Conservation (phyloP, 2,888 invertebrate genomes). For the Campopleginae sp. region DNA sequence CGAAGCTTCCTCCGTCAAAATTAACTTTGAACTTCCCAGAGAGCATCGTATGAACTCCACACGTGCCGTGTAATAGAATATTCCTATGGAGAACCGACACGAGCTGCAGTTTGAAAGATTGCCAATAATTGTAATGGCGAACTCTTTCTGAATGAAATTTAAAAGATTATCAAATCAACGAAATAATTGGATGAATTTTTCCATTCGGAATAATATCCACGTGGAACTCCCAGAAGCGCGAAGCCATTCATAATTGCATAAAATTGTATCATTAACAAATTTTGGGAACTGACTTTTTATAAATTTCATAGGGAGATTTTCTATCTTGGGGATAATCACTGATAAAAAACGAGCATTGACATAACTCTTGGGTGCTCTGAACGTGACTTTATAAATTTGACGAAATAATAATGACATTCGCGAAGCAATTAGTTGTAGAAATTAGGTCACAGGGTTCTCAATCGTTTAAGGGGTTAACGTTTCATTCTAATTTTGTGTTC, state of each 20-base stretch:
- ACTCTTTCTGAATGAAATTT: not conserved
- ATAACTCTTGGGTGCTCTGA: not conserved
- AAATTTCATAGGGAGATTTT: not conserved
- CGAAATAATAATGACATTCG: not conserved
- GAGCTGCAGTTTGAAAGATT: not conserved
- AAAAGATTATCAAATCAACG: not conserved
- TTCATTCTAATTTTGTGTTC: not conserved
- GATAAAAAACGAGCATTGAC: not conserved
- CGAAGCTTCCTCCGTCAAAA: not conserved
- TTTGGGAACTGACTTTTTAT: not conserved
- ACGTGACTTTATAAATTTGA: not conserved
- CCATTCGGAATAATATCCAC: not conserved
- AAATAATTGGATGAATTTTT: not conserved
- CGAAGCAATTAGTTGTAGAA: not conserved
- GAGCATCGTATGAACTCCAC: not conserved
- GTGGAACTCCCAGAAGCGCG: not conserved
- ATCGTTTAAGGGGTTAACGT: not conserved
- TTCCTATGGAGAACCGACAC: not conserved
- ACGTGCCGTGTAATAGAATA: not conserved
- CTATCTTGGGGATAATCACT: not conserved
- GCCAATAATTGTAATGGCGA: not conserved
- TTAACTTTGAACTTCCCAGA: not conserved
- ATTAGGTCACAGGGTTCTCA: not conserved
- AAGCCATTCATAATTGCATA: not conserved
- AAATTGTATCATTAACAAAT: not conserved